phyloP scores from a whole-genome alignment of 1,140 invertebrate genomes.

The Mya arenaria region DNA sequence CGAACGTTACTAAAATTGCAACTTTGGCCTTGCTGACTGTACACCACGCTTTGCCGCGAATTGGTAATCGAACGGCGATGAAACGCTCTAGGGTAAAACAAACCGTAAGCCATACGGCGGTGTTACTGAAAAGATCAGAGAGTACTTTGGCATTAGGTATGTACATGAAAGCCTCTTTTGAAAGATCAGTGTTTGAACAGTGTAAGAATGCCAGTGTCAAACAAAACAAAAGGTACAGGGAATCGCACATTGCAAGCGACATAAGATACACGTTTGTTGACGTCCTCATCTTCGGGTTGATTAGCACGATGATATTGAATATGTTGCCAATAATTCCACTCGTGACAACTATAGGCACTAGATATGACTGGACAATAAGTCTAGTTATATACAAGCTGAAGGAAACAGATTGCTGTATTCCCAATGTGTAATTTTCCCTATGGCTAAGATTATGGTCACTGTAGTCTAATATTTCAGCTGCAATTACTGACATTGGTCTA shows the following conservation, averaged over 20 bases:
- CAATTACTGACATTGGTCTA: too few relatives aligned
- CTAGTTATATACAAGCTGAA: conserved; percentile 60
- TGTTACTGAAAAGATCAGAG: conserved; percentile 86
- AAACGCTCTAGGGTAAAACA: conserved; percentile 90
- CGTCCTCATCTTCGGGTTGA: conserved; percentile 87
- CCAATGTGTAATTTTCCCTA: too few relatives aligned
- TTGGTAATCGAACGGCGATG: conserved; percentile 89
- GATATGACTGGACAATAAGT: conserved; percentile 68
- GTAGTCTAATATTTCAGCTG: too few relatives aligned
- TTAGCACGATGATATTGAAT: conserved; percentile 82
- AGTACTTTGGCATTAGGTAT: conserved; percentile 84
- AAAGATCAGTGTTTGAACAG: conserved; percentile 60
- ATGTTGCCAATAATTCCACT: conserved; percentile 71
- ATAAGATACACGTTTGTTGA: conserved; percentile 89
- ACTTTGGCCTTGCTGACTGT: conserved; percentile 83
- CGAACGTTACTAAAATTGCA: conserved; percentile 55
- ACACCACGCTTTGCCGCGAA: conserved; percentile 87
- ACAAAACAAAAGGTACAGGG: conserved; percentile 86
- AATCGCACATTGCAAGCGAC: conserved; percentile 87
- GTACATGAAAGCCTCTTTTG: conserved; percentile 73
- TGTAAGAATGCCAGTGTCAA: conserved; percentile 66
- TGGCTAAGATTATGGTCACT: too few relatives aligned
- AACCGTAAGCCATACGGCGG: conserved; percentile 89
- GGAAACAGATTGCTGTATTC: too few relatives aligned
- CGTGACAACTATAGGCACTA: conserved; percentile 80